A percentile compares a stretch with the other conserved stretches of the same genome.
Conservation (phyloP, 2,113 vertebrate species). For the Neoarius graeffei region DNA sequence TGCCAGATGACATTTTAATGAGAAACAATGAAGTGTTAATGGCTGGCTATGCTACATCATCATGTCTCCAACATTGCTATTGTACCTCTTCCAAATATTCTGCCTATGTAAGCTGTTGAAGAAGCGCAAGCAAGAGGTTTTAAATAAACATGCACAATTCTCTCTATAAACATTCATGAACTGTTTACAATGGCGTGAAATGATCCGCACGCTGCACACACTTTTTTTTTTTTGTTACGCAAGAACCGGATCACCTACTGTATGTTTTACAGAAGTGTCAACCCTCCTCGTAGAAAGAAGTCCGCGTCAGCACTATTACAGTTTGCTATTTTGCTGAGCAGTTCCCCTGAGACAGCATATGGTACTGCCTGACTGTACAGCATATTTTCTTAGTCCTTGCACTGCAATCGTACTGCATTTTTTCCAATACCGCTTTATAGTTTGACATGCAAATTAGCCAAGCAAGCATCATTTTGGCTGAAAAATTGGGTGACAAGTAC, state of each 20-base stretch:
- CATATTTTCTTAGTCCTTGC: not conserved
- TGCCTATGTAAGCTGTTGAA: not conserved
- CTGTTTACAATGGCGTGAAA: not conserved
- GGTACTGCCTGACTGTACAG: not conserved
- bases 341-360: not conserved
- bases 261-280: not conserved
- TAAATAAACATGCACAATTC: not conserved
- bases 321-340: constrained; percentile 3
- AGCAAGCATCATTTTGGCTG: not conserved
- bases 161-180: not conserved
- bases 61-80: not conserved
- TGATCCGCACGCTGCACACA: not conserved
- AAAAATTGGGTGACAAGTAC: not conserved
- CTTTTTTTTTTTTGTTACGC: not conserved
- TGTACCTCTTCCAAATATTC: not conserved
- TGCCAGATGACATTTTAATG: constrained; percentile 32
- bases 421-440: not conserved
- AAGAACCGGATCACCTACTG: not conserved
- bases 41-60: not conserved
- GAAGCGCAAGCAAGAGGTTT: not conserved
- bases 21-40: constrained; percentile 25
- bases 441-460: not conserved
- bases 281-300: not conserved
- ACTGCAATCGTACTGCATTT: not conserved
- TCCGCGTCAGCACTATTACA: constrained; percentile 13